These are phyloP conservation scores for Aspiorhynchus laticeps DNA, from an alignment of 2,113 vertebrate genomes.

Conservation along the genomic window DNA sequence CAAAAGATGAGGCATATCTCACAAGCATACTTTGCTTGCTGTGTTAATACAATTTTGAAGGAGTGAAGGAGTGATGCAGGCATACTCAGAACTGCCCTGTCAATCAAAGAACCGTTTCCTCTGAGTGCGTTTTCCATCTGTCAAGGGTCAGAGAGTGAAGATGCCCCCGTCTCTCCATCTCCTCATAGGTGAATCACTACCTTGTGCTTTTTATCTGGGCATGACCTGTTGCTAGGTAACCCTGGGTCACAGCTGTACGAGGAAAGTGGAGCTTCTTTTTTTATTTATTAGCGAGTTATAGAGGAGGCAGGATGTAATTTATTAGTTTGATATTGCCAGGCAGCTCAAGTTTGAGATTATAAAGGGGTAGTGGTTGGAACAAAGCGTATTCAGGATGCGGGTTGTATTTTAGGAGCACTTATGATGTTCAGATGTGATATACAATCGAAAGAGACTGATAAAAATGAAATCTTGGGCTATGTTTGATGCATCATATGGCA, in stretches of 20 bases:
- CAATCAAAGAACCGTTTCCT: conserved; percentile 76
- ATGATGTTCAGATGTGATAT: conserved; percentile 50
- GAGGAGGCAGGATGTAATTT: conserved; percentile 81
- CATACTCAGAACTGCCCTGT: conserved; percentile 64
- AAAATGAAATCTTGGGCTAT: conserved; percentile 45
- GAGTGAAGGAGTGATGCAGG: too few species aligned
- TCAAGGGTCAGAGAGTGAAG: conserved; percentile 75
- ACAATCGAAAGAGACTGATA: conserved; percentile 48
- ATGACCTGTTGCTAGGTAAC: conserved; percentile 87
- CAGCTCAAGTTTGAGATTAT: conserved; percentile 77
- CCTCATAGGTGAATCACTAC: conserved; percentile 77
- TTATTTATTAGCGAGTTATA: conserved; percentile 82
- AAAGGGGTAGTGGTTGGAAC: conserved; percentile 52
- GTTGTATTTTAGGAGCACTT: conserved; percentile 55
- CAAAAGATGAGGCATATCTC: conserved; percentile 13
- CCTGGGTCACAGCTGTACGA: conserved; percentile 83
- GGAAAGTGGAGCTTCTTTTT: conserved; percentile 74
- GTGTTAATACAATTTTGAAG: conserved; percentile 40
- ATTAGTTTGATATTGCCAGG: conserved; percentile 82
- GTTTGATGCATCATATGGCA: conserved; percentile 22
- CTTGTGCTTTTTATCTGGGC: conserved; percentile 80
- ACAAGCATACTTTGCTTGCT: conserved; percentile 4
- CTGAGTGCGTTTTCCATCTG: conserved; percentile 80
- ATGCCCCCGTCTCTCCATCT: conserved; percentile 51
- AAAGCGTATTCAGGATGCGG: conserved; percentile 54